Evolutionary conservation across 2,797 vertebrate species (phyloP).

Genomic region (Epinephelus coioides): DNA sequence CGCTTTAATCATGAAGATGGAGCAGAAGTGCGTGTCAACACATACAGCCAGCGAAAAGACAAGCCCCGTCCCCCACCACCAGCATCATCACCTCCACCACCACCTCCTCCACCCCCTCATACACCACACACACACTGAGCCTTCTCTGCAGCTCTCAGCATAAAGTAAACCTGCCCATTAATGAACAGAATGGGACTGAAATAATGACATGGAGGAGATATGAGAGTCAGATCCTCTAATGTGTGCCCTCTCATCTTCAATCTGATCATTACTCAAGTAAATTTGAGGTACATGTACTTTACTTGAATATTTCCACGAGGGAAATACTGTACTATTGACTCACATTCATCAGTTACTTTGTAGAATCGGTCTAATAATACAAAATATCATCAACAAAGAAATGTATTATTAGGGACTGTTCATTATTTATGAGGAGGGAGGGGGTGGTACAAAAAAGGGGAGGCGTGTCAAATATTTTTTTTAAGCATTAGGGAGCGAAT

Average conservation of each 20-base stretch:
- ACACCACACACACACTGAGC: neutral
- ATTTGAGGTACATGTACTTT: too few species aligned
- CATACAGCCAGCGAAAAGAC: constrained; percentile 36
- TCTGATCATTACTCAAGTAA: neutral
- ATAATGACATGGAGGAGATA: neutral
- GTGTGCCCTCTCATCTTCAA: constrained; percentile 1
- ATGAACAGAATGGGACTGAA: constrained; percentile 39
- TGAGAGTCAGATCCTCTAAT: neutral
- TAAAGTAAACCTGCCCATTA: constrained; percentile 45
- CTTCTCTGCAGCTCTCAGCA: constrained; percentile 36
- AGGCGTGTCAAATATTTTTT: too few species aligned
- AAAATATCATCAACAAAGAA: too few species aligned
- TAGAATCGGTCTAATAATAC: too few species aligned
- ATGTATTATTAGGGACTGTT: too few species aligned
- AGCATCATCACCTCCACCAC: constrained; percentile 8
- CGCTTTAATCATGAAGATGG: constrained; percentile 72
- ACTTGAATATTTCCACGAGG: too few species aligned
- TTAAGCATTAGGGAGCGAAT: too few species aligned
- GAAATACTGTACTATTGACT: too few species aligned
- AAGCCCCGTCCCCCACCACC: constrained; percentile 22
- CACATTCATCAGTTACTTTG: too few species aligned
- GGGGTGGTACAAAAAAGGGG: too few species aligned
- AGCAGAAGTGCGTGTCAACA: constrained; percentile 63
- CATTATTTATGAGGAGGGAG: too few species aligned
- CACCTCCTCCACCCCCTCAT: neutral